phyloP scores from a whole-genome alignment of 2,797 vertebrate genomes.

The Neomorphus geoffroyi region DNA sequence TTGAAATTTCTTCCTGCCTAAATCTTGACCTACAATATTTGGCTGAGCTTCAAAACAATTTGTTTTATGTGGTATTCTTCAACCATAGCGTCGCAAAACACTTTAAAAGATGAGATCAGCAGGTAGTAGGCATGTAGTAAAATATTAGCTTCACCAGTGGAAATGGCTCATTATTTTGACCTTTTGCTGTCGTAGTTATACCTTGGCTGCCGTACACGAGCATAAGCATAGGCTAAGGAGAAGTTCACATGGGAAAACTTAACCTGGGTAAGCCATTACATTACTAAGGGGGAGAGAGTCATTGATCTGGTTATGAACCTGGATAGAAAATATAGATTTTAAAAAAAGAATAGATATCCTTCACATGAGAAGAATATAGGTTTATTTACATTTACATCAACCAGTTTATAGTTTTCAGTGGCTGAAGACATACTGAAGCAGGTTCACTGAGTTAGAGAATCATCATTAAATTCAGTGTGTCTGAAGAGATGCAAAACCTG shows the following conservation, averaged over 20 bases:
- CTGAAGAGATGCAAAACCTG: neutral
- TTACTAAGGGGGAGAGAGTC: neutral
- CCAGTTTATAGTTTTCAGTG: neutral
- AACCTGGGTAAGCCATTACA: neutral
- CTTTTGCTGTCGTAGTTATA: slow-evolving; percentile 38
- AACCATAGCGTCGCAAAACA: slow-evolving; percentile 38
- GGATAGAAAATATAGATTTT: neutral
- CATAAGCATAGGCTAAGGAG: neutral
- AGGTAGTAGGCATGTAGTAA: slow-evolving; percentile 33
- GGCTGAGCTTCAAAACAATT: slow-evolving; percentile 61
- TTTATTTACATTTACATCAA: neutral
- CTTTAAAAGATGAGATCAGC: slow-evolving; percentile 51
- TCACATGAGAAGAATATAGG: neutral
- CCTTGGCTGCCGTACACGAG: neutral
- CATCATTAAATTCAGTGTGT: neutral
- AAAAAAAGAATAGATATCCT: neutral
- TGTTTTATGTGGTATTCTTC: slow-evolving; percentile 53
- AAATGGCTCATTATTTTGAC: slow-evolving; percentile 55
- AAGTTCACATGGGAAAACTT: neutral
- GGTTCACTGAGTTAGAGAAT: neutral
- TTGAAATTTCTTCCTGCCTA: slow-evolving; percentile 2
- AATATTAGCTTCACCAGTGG: neutral
- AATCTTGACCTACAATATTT: slow-evolving; percentile 37
- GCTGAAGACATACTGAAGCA: neutral
- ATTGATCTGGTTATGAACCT: neutral